Evolutionary conservation across 1,140 invertebrate genomes (phyloP).

Genomic region (Drosophila repletoides): DNA sequence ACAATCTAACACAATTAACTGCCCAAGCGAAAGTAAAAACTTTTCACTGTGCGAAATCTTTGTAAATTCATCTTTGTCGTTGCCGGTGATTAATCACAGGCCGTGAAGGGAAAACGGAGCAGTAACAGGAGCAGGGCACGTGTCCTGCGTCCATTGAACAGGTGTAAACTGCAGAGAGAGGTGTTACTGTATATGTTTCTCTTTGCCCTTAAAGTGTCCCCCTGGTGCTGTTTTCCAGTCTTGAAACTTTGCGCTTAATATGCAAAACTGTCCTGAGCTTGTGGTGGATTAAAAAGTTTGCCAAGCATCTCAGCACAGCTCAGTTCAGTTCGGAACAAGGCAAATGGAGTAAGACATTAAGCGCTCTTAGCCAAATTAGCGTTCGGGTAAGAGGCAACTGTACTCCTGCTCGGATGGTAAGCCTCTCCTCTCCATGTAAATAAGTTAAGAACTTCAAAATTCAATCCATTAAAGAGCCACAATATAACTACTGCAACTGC

Average conservation of each 20-base stretch:
- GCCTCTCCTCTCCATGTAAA: too few species aligned
- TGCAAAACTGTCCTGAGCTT: slow-evolving; percentile 66
- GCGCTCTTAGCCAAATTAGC: slow-evolving; percentile 61
- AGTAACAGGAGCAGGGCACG: slow-evolving; percentile 12
- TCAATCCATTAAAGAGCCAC: too few species aligned
- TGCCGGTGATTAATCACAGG: slow-evolving; percentile 73
- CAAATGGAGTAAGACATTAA: slow-evolving; percentile 73
- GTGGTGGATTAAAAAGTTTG: slow-evolving; percentile 77
- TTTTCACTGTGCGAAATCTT: slow-evolving; percentile 65
- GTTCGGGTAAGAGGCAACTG: slow-evolving; percentile 28
- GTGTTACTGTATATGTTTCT: slow-evolving; percentile 22
- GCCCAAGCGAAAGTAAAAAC: slow-evolving; percentile 65
- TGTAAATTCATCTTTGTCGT: slow-evolving; percentile 79
- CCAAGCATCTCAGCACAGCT: slow-evolving; percentile 18
- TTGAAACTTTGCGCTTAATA: slow-evolving; percentile 74
- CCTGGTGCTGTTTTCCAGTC: slow-evolving; percentile 57
- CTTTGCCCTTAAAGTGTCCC: slow-evolving; percentile 61
- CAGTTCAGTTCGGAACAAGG: too few species aligned
- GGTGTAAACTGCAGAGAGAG: slow-evolving; percentile 50
- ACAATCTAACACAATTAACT: slow-evolving; percentile 74
- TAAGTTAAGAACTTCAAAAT: too few species aligned
- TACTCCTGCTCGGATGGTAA: slow-evolving; percentile 14
- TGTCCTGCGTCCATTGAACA: slow-evolving; percentile 61
- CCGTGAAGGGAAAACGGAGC: not conserved
- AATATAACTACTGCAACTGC: too few species aligned